phyloP scores from a whole-genome alignment of 2,797 vertebrate species.

The Chromis chromis region DNA sequence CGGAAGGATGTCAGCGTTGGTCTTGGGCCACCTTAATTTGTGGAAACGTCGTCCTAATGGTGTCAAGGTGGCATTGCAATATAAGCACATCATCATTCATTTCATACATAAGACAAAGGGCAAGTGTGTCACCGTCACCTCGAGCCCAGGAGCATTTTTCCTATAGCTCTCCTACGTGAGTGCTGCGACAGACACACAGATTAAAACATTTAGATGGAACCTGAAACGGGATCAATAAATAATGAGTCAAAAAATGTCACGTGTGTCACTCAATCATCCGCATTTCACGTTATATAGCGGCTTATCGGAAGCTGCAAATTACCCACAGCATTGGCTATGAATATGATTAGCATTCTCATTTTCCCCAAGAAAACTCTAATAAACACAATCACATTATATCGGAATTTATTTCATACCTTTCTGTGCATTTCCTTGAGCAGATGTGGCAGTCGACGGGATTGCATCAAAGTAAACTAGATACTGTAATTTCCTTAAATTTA shows the following conservation, averaged over 20 bases:
- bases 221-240: constrained; percentile 80
- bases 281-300: constrained; percentile 69
- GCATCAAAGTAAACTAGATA: constrained; percentile 60
- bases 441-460: constrained; percentile 61
- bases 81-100: constrained; percentile 53
- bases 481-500: constrained; percentile 63
- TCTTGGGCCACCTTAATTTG: constrained; percentile 45
- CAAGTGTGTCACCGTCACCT: constrained; percentile 36
- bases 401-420: constrained; percentile 66
- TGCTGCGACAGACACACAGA: constrained; percentile 41
- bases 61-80: constrained; percentile 65
- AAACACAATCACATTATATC: constrained; percentile 75
- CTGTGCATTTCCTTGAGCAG: constrained; percentile 54
- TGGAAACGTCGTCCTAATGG: constrained; percentile 62
- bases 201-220: constrained; percentile 74
- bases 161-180: constrained; percentile 10
- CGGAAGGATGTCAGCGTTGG: constrained; percentile 48
- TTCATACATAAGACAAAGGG: constrained; percentile 39
- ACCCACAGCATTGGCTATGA: constrained; percentile 78
- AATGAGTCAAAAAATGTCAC: constrained; percentile 81
- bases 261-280: constrained; percentile 78
- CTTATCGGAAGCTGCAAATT: constrained; percentile 78
- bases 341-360: constrained; percentile 84
- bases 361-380: constrained; percentile 73
- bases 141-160: constrained; percentile 40